These are phyloP conservation scores for Odontamblyopus lacepedii DNA, from an alignment of 2,797 vertebrate genomes.

Conservation along the genomic window DNA sequence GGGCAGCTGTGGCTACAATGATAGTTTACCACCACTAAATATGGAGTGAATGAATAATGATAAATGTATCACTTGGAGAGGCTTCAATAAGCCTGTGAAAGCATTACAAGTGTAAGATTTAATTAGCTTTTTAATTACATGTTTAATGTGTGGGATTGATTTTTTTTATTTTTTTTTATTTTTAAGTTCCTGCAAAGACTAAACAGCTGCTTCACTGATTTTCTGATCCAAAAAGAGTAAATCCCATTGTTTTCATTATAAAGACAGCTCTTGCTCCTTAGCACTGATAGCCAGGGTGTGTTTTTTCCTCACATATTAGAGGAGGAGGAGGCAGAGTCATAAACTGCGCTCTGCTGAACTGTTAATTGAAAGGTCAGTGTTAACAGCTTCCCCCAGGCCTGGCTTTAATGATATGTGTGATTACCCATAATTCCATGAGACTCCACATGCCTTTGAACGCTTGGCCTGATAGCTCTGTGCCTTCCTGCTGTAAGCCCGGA, in stretches of 20 bases:
- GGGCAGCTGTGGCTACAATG: too few species aligned
- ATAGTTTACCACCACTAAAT: too few species aligned
- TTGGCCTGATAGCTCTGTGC: constrained; percentile 1
- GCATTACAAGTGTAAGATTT: too few species aligned
- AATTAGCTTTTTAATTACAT: too few species aligned
- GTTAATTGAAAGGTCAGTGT: constrained; percentile 50
- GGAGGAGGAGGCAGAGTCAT: constrained; percentile 3
- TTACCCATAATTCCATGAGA: constrained; percentile 45
- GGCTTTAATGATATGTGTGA: constrained; percentile 44
- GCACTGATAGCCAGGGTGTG: background rate
- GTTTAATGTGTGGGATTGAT: too few species aligned
- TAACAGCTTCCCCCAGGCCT: constrained; percentile 28
- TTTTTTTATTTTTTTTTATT: background rate
- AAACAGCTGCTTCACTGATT: background rate
- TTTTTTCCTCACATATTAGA: constrained; percentile 13
- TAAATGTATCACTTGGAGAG: too few species aligned
- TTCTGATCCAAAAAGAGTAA: background rate
- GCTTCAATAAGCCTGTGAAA: too few species aligned
- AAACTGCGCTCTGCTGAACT: constrained; percentile 28
- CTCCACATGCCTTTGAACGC: constrained; percentile 38
- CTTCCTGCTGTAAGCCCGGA: constrained; percentile 12
- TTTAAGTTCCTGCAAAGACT: background rate
- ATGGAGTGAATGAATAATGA: too few species aligned
- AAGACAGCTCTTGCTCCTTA: background rate
- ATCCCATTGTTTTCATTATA: background rate